Evolutionary conservation across 2,113 vertebrate species (phyloP).

Genomic region (Dipodomys stephensi): DNA sequence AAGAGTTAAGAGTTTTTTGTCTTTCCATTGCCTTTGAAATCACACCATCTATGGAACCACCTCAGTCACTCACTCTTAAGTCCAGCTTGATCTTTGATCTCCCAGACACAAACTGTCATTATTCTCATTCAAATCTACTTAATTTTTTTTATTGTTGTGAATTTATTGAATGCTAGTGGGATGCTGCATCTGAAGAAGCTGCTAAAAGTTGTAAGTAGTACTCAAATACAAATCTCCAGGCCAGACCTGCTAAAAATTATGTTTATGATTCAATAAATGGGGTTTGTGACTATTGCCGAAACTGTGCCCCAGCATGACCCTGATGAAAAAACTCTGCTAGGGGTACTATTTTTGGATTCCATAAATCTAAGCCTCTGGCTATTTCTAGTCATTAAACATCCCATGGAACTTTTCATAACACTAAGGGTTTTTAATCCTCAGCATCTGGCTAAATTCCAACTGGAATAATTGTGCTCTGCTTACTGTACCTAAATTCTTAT

Average conservation of each 20-base stretch:
- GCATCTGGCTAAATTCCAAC: constrained; percentile 76
- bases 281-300: constrained; percentile 70
- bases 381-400: constrained; percentile 82
- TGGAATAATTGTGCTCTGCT: constrained; percentile 73
- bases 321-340: constrained; percentile 66
- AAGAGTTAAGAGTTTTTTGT: not conserved
- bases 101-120: not conserved
- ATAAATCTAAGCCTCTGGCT: constrained; percentile 80
- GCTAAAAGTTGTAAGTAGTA: constrained; percentile 66
- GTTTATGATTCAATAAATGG: constrained; percentile 79
- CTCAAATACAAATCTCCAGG: constrained; percentile 67
- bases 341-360: constrained; percentile 76
- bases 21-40: constrained; percentile 15
- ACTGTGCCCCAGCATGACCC: constrained; percentile 79
- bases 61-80: not conserved
- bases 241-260: constrained; percentile 73
- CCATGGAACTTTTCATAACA: constrained; percentile 81
- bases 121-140: constrained; percentile 17
- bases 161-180: constrained; percentile 56
- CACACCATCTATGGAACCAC: not conserved
- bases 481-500: constrained; percentile 74
- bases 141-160: constrained; percentile 13
- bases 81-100: not conserved
- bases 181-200: constrained; percentile 43
- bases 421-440: constrained; percentile 79